These are phyloP conservation scores for Rhineura floridana DNA, from an alignment of 2,113 vertebrate genomes.

Conservation along the genomic window DNA sequence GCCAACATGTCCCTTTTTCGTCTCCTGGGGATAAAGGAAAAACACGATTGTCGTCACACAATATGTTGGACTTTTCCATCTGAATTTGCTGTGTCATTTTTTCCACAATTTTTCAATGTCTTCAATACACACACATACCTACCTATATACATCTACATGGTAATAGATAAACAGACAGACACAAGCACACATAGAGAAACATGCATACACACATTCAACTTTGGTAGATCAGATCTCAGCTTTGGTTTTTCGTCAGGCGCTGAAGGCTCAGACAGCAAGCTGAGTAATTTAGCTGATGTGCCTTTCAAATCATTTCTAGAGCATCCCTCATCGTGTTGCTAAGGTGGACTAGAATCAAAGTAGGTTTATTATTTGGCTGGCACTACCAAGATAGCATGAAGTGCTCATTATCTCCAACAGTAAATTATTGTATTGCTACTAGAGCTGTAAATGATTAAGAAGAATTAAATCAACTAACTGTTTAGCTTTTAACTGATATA, in stretches of 20 bases:
- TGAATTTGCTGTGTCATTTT: conserved; percentile 90
- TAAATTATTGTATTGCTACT: neutral
- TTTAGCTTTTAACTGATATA: neutral
- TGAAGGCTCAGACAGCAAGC: conserved; percentile 90
- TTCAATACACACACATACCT: conserved; percentile 93
- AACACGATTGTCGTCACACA: conserved; percentile 90
- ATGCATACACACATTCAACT: conserved; percentile 70
- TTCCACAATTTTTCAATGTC: conserved; percentile 92
- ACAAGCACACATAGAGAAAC: too few species aligned
- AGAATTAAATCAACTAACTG: neutral
- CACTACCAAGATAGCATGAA: neutral
- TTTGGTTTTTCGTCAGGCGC: conserved; percentile 86
- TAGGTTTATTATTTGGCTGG: neutral
- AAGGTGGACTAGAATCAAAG: neutral
- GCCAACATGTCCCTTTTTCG: conserved; percentile 88
- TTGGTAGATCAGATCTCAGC: conserved; percentile 88
- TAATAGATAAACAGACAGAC: too few species aligned
- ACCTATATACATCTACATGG: too few species aligned
- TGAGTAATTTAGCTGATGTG: conserved; percentile 85
- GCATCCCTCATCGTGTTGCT: neutral
- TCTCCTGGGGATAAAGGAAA: conserved; percentile 93
- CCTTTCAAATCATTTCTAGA: conserved; percentile 64
- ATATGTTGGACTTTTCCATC: conserved; percentile 87
- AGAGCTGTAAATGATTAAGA: neutral
- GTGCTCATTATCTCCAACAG: neutral